These are phyloP conservation scores for Samia ricini DNA, from an alignment of 1,140 invertebrate species.

Conservation along the genomic window DNA sequence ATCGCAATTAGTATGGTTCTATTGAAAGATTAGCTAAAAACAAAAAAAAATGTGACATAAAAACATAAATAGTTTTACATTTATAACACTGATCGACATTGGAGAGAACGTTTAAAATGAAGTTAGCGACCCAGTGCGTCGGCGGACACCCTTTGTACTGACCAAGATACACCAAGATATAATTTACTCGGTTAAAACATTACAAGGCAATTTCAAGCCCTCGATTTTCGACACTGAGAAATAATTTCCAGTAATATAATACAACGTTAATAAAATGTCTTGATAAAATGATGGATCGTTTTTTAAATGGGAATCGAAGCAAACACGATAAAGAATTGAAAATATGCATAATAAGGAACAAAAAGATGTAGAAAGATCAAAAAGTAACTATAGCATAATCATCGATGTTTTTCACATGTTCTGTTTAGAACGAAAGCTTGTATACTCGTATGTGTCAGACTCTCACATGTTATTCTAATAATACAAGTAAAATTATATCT, in stretches of 20 bases:
- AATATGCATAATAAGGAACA: background rate
- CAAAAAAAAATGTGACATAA: background rate
- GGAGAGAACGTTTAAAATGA: background rate
- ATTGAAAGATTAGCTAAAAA: too few species aligned
- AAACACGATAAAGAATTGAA: background rate
- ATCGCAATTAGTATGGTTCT: too few species aligned
- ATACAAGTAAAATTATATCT: too few species aligned
- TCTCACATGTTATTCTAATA: too few species aligned
- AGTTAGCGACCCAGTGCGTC: background rate
- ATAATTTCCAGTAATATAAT: constrained; percentile 51
- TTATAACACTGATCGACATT: background rate
- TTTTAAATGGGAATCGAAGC: background rate
- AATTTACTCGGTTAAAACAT: constrained; percentile 49
- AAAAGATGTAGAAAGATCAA: too few species aligned
- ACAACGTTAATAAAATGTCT: constrained; percentile 43
- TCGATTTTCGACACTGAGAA: constrained; percentile 37
- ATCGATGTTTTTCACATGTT: too few species aligned
- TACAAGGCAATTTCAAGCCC: constrained; percentile 37
- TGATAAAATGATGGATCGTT: constrained; percentile 51
- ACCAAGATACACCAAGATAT: constrained; percentile 29
- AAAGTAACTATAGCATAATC: too few species aligned
- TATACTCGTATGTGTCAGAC: too few species aligned
- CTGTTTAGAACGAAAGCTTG: too few species aligned
- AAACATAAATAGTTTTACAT: background rate
- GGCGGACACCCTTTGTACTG: constrained; percentile 27